These are phyloP conservation scores for Amazona vittata DNA, from an alignment of 2,113 vertebrate species.

Conservation along the genomic window DNA sequence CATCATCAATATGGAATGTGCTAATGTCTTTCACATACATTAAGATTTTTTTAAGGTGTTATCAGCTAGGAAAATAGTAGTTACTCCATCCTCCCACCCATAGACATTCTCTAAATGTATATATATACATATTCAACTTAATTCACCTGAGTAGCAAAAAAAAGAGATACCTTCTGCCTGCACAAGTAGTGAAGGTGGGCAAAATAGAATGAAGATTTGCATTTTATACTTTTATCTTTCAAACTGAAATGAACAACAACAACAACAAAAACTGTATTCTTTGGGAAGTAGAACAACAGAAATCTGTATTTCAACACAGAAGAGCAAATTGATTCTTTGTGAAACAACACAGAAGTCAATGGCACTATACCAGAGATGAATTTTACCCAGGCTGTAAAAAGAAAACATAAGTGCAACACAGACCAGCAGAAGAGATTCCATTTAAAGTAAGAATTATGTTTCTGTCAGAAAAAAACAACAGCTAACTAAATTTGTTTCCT, in stretches of 20 bases:
- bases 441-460: constrained; percentile 45
- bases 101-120: background rate
- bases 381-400: constrained; percentile 23
- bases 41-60: background rate
- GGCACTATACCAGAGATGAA: constrained; percentile 13
- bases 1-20: constrained; percentile 4
- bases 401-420: constrained; percentile 37
- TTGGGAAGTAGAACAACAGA: background rate
- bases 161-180: background rate
- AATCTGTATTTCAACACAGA: constrained; percentile 25
- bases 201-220: background rate
- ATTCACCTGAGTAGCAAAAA: background rate
- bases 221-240: background rate
- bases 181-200: background rate
- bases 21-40: background rate
- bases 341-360: constrained; percentile 50
- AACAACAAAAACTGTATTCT: background rate
- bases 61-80: background rate
- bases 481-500: constrained; percentile 45
- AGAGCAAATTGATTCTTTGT: constrained; percentile 42
- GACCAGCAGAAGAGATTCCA: constrained; percentile 26
- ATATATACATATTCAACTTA: background rate
- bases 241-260: background rate
- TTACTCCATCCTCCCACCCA: background rate
- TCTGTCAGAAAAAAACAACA: constrained; percentile 51